Evolutionary conservation across 1,140 invertebrate genomes (phyloP).

Genomic region (Zaprionus gabonicus): DNA sequence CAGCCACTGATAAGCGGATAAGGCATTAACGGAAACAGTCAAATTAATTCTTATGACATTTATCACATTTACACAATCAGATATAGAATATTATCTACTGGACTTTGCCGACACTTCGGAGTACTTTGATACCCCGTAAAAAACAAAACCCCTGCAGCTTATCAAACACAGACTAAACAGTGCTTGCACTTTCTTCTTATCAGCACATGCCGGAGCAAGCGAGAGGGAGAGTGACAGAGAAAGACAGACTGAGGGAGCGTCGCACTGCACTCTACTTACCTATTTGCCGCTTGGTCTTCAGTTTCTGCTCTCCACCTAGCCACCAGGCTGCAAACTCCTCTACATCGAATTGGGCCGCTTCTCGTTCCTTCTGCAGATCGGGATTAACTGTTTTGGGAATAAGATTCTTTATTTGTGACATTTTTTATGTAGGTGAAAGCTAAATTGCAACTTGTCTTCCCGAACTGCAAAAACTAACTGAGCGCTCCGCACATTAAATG

Average conservation of each 20-base stretch:
- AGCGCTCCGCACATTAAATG: constrained; percentile 18
- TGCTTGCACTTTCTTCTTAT: constrained; percentile 24
- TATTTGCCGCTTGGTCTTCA: constrained; percentile 85
- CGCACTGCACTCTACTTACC: constrained; percentile 45
- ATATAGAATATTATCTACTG: constrained; percentile 32
- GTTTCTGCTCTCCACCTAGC: constrained; percentile 91
- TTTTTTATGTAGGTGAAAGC: constrained; percentile 28
- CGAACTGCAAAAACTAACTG: constrained; percentile 44
- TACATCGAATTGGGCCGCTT: constrained; percentile 90
- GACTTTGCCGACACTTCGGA: constrained; percentile 30
- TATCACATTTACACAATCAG: constrained; percentile 27
- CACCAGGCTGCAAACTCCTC: constrained; percentile 91
- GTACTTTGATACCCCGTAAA: neutral
- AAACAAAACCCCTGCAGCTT: neutral
- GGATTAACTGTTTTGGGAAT: constrained; percentile 73
- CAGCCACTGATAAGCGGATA: constrained; percentile 25
- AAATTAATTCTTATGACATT: constrained; percentile 4
- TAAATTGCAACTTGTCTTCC: constrained; percentile 32
- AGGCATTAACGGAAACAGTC: neutral
- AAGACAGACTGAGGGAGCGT: neutral
- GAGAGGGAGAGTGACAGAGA: neutral
- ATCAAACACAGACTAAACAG: constrained; percentile 1
- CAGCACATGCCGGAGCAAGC: neutral
- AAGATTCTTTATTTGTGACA: constrained; percentile 67
- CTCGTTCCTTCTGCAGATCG: constrained; percentile 90